Conservation (phyloP, 1,140 invertebrate species). For the Trichonephila inaurata region DNA sequence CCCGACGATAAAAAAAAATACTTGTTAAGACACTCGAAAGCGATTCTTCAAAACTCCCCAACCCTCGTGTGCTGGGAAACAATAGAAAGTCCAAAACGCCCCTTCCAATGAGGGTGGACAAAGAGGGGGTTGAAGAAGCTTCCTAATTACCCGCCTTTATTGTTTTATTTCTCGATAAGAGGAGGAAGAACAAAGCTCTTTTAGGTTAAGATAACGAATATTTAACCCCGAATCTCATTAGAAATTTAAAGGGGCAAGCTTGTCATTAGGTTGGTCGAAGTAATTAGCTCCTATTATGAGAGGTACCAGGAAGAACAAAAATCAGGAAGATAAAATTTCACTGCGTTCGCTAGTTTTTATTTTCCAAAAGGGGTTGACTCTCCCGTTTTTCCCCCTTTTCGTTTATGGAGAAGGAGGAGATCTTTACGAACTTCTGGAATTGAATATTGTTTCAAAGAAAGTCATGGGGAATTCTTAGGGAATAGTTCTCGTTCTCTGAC, state of each 20-base stretch:
- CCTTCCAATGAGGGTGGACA: background rate
- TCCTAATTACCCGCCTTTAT: conserved; percentile 34
- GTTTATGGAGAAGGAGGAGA: background rate
- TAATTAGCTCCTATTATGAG: conserved; percentile 31
- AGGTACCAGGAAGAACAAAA: background rate
- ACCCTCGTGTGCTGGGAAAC: background rate
- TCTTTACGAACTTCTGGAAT: background rate
- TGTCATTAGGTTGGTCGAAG: conserved; percentile 19
- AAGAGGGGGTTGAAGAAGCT: background rate
- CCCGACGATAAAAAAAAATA: background rate
- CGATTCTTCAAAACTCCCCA: background rate
- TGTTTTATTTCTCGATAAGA: conserved; percentile 23
- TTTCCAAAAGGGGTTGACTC: background rate
- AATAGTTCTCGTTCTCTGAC: background rate
- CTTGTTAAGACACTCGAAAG: background rate
- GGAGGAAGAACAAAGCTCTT: background rate
- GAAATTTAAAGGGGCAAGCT: conserved; percentile 20
- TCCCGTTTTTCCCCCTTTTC: background rate
- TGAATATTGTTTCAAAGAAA: conserved; percentile 21
- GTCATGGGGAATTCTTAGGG: conserved; percentile 6
- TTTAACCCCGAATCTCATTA: conserved; percentile 38
- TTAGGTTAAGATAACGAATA: conserved; percentile 35
- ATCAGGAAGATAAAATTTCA: conserved; percentile 16
- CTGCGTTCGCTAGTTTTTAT: background rate
- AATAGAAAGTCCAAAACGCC: conserved; percentile 16